Percentiles rank a stretch among this genome's conserved stretches.
Conservation (phyloP, 2,888 invertebrate genomes). For the Adineta ricciae region DNA sequence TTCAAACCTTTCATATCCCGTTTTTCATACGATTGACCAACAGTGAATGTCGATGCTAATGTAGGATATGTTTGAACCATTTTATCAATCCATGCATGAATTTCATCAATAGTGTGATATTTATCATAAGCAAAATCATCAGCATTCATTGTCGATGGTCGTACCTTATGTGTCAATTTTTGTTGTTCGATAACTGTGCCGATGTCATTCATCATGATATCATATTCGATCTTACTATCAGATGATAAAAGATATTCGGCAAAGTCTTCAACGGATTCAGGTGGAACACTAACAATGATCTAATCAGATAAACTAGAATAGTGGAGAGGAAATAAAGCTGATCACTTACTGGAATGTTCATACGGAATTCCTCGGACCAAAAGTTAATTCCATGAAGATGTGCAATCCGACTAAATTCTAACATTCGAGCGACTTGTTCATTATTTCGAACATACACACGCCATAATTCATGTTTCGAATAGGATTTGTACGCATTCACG, state of each 20-base stretch:
- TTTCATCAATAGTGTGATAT: slow-evolving; percentile 28
- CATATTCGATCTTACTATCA: background rate
- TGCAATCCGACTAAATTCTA: background rate
- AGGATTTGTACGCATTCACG: background rate
- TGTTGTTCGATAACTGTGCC: slow-evolving; percentile 18
- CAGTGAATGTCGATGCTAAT: slow-evolving; percentile 18
- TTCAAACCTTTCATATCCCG: slow-evolving; percentile 20
- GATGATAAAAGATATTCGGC: background rate
- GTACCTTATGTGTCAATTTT: background rate
- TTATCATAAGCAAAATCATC: slow-evolving; percentile 30
- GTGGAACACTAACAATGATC: background rate
- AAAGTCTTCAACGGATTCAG: background rate
- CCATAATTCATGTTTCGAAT: background rate
- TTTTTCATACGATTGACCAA: slow-evolving; percentile 25
- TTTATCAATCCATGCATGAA: slow-evolving; percentile 24
- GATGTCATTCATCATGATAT: slow-evolving; percentile 14
- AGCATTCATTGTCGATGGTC: background rate
- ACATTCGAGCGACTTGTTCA: background rate
- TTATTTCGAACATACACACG: background rate
- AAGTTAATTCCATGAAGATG: background rate
- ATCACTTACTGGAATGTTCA: background rate
- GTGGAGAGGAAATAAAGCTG: too few species aligned
- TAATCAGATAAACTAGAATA: background rate
- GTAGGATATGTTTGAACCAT: slow-evolving; percentile 8
- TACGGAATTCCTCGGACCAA: background rate